Evolutionary conservation across 2,113 vertebrate species (phyloP).

Genomic region (Heloderma charlesbogerti): DNA sequence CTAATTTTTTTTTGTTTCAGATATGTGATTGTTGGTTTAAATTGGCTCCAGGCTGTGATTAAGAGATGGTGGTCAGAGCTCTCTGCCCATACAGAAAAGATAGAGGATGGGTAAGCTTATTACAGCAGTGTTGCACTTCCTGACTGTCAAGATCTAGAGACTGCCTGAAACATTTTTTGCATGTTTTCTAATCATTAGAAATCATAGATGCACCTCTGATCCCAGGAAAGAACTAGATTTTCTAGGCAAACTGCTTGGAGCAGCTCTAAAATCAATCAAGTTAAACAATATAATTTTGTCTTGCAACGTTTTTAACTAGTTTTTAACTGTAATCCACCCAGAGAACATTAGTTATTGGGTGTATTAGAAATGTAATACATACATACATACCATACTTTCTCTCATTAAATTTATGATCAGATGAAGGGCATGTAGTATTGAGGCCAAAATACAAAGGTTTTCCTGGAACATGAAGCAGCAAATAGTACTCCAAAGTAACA

Average conservation of each 20-base stretch:
- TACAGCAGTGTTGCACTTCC: background rate
- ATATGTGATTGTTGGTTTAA: conserved; percentile 88
- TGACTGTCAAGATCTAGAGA: background rate
- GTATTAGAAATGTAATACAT: too few relatives aligned
- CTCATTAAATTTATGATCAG: background rate
- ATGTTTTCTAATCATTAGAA: background rate
- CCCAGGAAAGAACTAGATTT: background rate
- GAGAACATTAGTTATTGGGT: background rate
- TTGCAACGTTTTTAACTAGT: too few relatives aligned
- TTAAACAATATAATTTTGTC: background rate
- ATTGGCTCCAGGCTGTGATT: conserved; percentile 91
- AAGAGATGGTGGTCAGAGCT: conserved; percentile 90
- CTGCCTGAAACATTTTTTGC: background rate
- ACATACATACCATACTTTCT: background rate
- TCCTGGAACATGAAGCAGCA: background rate
- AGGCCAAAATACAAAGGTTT: background rate
- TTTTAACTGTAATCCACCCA: too few relatives aligned
- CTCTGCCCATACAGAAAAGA: conserved; percentile 77
- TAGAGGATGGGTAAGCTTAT: conserved; percentile 77
- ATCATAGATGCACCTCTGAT: background rate
- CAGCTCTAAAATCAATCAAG: background rate
- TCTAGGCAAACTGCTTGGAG: background rate
- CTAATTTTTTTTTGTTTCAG: conserved; percentile 83
- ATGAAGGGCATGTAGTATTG: background rate
- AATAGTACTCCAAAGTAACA: background rate